Evolutionary conservation across 2,888 invertebrate species (phyloP), one percentile per base, ranked within the genome.

Genomic region (Gasteruption jaculator): DNA sequence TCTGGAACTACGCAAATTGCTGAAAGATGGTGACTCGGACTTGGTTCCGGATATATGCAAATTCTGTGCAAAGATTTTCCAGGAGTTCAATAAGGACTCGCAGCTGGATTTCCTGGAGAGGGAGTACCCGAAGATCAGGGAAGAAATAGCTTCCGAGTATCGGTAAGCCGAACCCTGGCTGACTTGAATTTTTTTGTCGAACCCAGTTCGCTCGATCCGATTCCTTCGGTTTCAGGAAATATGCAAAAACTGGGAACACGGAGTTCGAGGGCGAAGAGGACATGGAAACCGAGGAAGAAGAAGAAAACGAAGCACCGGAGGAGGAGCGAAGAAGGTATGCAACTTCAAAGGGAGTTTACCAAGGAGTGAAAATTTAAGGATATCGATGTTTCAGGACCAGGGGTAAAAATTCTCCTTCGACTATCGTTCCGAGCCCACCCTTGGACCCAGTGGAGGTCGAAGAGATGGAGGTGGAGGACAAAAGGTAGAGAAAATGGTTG

Each of bases 1-100:
- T 45, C 73, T 83, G 47, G 76, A 78, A 11, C 73, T 86, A 46
- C 80, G 81, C 65, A 73, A 75, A 40, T 75, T 77, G 47, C 61
- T 85, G 54, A 75, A 76, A n/a, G 19, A 57, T 29, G 52, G 71
- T 39, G 74, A 75, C 0, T 59, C 64, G 2, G 72, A 76, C 49
- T 56, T 77, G 6, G 62, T 70, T 29, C 59, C 68, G 3, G 74
- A 76, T 55, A 71, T 79, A 31, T 73, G 74, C 44, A 73, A 71
- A 43, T 65, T 77, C 50, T 73, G 77, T 50, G 70, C 68, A 21
- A 76, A 75, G 53, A 69, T 76, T 22, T 71, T 76, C 33, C 60
- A 57, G 20, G 77, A 78, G 49, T 77, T 76, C 55, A 71, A 70
- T 3, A 71, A 72, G 15, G 79, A 80, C 7, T n/a, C n/a, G n/a